Evolutionary conservation across 2,113 vertebrate genomes (phyloP), one percentile per base, ranked within the genome.

Genomic region (Himantopus leucocephalus): DNA sequence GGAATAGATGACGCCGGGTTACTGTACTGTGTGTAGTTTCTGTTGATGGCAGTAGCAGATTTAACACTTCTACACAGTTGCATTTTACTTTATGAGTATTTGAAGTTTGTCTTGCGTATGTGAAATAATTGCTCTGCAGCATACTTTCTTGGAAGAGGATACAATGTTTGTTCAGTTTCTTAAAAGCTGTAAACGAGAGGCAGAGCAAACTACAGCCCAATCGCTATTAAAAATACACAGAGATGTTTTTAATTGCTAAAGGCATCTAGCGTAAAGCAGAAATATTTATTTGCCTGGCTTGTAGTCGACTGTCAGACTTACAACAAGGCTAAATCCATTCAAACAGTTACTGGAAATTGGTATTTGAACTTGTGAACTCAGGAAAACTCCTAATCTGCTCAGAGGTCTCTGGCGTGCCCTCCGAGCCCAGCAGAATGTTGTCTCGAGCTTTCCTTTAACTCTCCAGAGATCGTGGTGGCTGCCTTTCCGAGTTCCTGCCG

Each of bases 361-460:
- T 93, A 59, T 95, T 93, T 97, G 96, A 97, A 97, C 96, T 97
- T 88, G 72, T 96, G 96, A 96, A 96, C 95, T 97, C 92, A 78
- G 94, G 95, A 93, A 94, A 92, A 90, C 87, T 96, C 94, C 92
- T 83, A 21, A 93, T 95, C 85, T 79, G 53, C 89, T 79, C 91
- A 3, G 68, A 92, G 85, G 90, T 63, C 94, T 80, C 71, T 60
- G 86, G n/a, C 9, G 20, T 92, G 68, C 82, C 88, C 70, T 62
- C 52, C 0, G 0, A 94, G 64, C 52, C 67, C 63, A 1, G 26
- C 82, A 74, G 88, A 59, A 88, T 64, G 41, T 84, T 80, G 85
- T 83, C 85, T 90, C 4, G 1, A 88, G 72, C 93, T 87, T 89
- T 82, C 59, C 80, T 84, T 83, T 88, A 93, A 88, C 90, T 95